Evolutionary conservation across 2,888 invertebrate genomes (phyloP), one percentile per base, ranked within the genome.

Genomic region (Shargacucullia verbasci): DNA sequence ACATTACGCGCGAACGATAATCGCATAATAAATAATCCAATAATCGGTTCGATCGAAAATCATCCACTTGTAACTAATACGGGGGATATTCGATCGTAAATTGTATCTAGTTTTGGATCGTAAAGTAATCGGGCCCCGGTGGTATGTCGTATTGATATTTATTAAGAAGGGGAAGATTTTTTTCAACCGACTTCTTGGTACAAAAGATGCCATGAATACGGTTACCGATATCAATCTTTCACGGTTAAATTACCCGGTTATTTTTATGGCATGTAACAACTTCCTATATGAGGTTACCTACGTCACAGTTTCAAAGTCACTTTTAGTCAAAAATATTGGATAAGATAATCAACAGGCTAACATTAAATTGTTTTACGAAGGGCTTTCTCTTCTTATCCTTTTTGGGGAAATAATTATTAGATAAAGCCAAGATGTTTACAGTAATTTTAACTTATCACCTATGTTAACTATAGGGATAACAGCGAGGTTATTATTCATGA

Each of bases 21-120:
- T 74, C 71, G 59, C 54, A 67, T 60, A 57, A 72, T 74, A 75
- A 70, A 70, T 75, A 75, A 70, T 70, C 59, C 50, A 70, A 70
- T 73, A 73, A 71, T 74, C 65, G 57, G 60, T 61, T 49, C 62
- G 59, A 75, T 75, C 74, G 60, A 57, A 75, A 75, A 39, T 67
- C 57, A 72, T 70, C 70, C 70, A 75, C 70, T 72, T 70, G 74
- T 75, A 65, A 75, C 75, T 75, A 74, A 74, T 74, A 69, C 50
- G 66, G 58, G 64, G 64, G 57, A 48, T 67, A 72, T 67, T 59
- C 41, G 50, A 57, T 72, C 66, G 70, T 75, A 72, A 75, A 75
- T 70, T 70, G 67, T 72, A 37, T 67, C 59, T 72, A 75, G 74
- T 75, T 75, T 74, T 72, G 66, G 72, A 47, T 75, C 72, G 75